Base-by-base conservation (phyloP, 2,888 invertebrate genomes). In the Philhelius pedissequus region DNA sequence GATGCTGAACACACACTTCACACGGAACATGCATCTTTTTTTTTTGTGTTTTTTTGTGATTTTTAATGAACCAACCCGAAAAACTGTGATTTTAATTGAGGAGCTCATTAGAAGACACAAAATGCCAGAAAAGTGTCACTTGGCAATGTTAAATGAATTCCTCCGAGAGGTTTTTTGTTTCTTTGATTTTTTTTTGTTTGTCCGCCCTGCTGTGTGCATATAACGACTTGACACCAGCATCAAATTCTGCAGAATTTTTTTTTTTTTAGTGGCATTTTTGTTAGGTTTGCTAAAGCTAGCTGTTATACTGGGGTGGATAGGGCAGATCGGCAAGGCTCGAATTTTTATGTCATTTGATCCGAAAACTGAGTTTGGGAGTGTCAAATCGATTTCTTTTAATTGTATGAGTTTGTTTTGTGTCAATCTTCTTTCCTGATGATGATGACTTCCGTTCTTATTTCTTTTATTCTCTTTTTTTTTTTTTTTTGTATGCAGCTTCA, bases 71-170 rank as follows among this genome's bases (percentile, higher is more conserved):
- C 64, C 62, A 76, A 66, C 69, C 69, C 68, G 66, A 83, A 79
- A 68, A 71, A 79, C 52, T 68, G 84, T 68, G 84, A 80, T 79
- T 84, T 84, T 84, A 84, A 84, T 84, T 84, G 84, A 80, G 60
- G 68, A 84, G 76, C 84, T 84, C 84, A 84, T 84, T 84, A 84
- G 80, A 58, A 54, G 66, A 60, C 15, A 66, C 52, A 18, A 52
- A 52, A 38, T 71, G 70, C 27, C 43, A 52, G 66, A 40, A 56
- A 74, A 81, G 70, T 81, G 76, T 76, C 81, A 60, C 43, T 62
- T 66, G 48, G 60, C 62, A 56, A 48, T 54, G 30, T 38, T 38
- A 35, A 62, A 69, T 38, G 40, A 43, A 45, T 54, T 43, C 32
- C 54, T 18, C 22, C 27, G 52, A 43, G 60, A 50, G 9, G 52